phyloP scores from a whole-genome alignment of 2,113 vertebrate genomes.

The Grammomys dolichurus region DNA sequence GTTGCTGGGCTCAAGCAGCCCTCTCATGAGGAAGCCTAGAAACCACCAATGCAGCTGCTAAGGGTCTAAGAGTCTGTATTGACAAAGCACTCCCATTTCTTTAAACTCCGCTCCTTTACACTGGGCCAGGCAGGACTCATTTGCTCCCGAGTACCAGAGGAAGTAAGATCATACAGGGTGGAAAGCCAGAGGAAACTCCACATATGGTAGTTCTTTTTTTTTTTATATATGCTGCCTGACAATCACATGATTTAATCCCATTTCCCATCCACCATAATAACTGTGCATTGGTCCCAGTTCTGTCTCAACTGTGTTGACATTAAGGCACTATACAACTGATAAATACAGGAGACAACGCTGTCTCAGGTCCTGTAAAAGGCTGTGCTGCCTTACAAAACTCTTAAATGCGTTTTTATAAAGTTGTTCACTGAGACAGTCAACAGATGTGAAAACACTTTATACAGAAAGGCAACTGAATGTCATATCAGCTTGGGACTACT shows the following conservation, averaged over 20 bases:
- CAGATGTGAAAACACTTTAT: slow-evolving; percentile 62
- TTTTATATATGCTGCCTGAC: slow-evolving; percentile 13
- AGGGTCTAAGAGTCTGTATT: slow-evolving; percentile 60
- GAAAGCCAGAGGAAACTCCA: slow-evolving; percentile 17
- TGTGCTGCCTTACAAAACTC: slow-evolving; percentile 35
- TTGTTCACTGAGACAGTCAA: slow-evolving; percentile 57
- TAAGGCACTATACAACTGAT: slow-evolving; percentile 64
- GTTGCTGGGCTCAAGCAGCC: slow-evolving; percentile 60
- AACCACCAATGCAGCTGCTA: background rate
- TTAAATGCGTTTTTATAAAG: slow-evolving; percentile 55
- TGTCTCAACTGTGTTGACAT: slow-evolving; percentile 71
- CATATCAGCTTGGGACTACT: slow-evolving; percentile 37
- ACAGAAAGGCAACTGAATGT: slow-evolving; percentile 47
- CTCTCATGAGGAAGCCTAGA: slow-evolving; percentile 72
- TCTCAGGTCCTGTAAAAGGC: slow-evolving; percentile 55
- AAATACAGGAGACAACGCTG: slow-evolving; percentile 42
- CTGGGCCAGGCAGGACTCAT: slow-evolving; percentile 16
- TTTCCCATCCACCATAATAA: slow-evolving; percentile 66
- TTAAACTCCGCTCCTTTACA: slow-evolving; percentile 21
- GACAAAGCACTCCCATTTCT: slow-evolving; percentile 56
- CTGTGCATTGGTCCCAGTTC: slow-evolving; percentile 47
- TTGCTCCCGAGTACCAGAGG: slow-evolving; percentile 6
- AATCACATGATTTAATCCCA: slow-evolving; percentile 43
- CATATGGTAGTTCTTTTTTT: slow-evolving; percentile 31
- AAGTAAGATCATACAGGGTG: slow-evolving; percentile 14